Evolutionary conservation across 2,113 vertebrate species (phyloP).

Genomic region (Telmatochromis brichardi): DNA sequence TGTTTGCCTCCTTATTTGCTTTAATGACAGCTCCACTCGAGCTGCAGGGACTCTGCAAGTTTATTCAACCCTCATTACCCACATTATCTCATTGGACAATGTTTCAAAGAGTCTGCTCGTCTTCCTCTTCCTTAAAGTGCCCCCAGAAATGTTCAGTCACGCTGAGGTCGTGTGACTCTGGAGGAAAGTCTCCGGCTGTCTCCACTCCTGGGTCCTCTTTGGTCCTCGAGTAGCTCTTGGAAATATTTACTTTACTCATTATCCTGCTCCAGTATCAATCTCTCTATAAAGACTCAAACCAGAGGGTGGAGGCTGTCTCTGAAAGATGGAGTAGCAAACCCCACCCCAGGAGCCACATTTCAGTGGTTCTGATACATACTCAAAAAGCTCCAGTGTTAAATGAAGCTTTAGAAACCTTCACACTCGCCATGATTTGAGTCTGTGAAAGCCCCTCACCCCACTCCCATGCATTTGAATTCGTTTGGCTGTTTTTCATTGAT

Average conservation of each 20-base stretch:
- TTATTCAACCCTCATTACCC: not conserved
- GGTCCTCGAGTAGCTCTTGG: not conserved
- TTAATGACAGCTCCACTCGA: not conserved
- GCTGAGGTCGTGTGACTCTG: not conserved
- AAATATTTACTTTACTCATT: not conserved
- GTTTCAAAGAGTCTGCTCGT: not conserved
- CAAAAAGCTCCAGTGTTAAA: not conserved
- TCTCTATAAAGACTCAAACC: not conserved
- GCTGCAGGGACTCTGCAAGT: not conserved
- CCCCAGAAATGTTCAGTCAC: not conserved
- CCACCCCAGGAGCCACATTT: not conserved
- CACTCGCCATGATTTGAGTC: not conserved
- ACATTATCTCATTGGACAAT: not conserved
- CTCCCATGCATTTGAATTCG: not conserved
- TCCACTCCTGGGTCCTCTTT: not conserved
- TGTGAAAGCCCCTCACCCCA: not conserved
- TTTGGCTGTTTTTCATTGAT: not conserved
- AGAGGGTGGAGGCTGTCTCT: not conserved
- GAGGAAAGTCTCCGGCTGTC: not conserved
- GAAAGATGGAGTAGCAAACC: not conserved
- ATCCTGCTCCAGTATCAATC: not conserved
- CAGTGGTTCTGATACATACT: not conserved
- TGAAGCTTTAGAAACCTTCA: not conserved
- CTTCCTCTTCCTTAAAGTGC: not conserved
- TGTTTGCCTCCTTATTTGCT: not conserved